Percentiles rank a stretch among this genome's conserved stretches.
Evolutionary conservation across 2,113 vertebrate species (phyloP).

Genomic region (Mola mola): DNA sequence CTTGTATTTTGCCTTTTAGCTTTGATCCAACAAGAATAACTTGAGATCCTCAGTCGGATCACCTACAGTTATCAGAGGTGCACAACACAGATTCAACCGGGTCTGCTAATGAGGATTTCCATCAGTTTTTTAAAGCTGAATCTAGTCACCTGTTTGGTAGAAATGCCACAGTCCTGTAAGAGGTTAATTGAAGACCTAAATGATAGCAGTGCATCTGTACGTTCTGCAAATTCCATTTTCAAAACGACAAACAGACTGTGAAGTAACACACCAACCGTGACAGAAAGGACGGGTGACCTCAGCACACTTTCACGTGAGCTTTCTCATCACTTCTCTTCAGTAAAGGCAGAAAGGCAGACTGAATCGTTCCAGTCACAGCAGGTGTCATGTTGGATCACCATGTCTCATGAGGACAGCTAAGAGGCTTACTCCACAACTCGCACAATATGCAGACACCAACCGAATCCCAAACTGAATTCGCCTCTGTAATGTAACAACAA

Average conservation of each 20-base stretch:
- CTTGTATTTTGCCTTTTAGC: neutral
- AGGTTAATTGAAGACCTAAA: no score
- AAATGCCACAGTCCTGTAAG: no score
- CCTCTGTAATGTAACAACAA: neutral
- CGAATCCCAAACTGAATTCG: neutral
- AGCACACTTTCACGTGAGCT: neutral
- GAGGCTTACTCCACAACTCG: conserved; percentile 21
- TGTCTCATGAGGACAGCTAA: conserved; percentile 46
- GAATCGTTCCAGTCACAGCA: conserved; percentile 3
- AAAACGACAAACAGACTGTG: no score
- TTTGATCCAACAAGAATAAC: neutral
- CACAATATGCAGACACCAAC: neutral
- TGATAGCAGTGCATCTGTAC: no score
- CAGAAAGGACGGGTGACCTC: neutral
- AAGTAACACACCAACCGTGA: no score
- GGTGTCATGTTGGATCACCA: conserved; percentile 21
- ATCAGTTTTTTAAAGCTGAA: no score
- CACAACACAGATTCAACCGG: neutral
- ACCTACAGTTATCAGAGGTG: no score
- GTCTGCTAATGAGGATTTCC: neutral
- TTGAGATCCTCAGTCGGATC: neutral
- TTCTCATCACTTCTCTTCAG: conserved; percentile 5
- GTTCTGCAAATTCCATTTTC: no score
- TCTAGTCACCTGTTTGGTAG: no score
- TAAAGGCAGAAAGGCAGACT: neutral